Evolutionary conservation across 1,140 invertebrate species (phyloP), one percentile per base, ranked within the genome.

Genomic region (Bombus difficillimus): DNA sequence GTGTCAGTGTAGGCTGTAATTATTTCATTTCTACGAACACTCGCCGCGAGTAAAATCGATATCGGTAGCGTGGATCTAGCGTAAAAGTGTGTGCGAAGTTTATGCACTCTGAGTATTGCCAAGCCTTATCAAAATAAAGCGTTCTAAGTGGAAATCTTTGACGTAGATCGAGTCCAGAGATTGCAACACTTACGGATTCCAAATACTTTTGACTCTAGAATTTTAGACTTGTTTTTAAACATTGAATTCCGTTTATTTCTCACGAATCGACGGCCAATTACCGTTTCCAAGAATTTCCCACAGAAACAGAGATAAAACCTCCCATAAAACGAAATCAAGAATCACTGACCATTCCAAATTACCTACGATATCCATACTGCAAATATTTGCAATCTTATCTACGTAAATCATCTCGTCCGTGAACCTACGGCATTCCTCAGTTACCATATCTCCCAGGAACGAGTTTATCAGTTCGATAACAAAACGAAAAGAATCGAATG

Each of bases 1-100:
- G 75, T 37, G 82, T 69, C 64, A 25, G 74, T 25, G 37, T 78
- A 25, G 74, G 22, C 64, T 83, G 74, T 57, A 83, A 83, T 83
- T 77, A 78, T 69, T 83, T 83, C 43, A 77, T 75, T 68, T 69
- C 74, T 69, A 59, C 64, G 62, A 69, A 22, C 32, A 18, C 64
- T 53, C 28, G 39, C 39, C 8, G 22, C 43, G n/a, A 32, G 25
- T 59, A 43, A 12, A 37, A 78, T 15, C 74, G 34, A 77, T 43
- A 83, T 28, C 82, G 64, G 9, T 64, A 13, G 39, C 53, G n/a
- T 39, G 62, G 34, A 43, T 53, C 37, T 57, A 76, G 47, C 47
- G 73, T 53, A 57, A 75, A 75, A 34, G 43, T 57, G 32, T 74
- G 32, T 22, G 32, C 15, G 4, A 47, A 37, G 73, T 75, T 75